phyloP scores from a whole-genome alignment of 2,797 vertebrate species.

The Tenualosa thibaudeaui region DNA sequence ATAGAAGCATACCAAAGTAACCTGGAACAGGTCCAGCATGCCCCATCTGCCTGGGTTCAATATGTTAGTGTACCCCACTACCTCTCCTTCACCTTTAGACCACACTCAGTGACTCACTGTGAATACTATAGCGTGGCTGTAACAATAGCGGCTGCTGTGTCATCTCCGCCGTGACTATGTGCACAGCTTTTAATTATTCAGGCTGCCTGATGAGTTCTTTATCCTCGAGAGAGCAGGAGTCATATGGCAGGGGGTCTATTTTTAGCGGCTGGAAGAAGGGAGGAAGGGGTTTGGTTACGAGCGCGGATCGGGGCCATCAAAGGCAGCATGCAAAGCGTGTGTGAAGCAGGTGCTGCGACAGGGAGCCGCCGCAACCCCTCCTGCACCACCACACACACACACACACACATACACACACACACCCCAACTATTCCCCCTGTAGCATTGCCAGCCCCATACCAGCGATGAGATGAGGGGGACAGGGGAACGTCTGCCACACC shows the following conservation, averaged over 20 bases:
- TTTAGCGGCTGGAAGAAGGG: slow-evolving; percentile 60
- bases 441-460: background rate
- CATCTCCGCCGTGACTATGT: background rate
- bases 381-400: no score
- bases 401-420: no score
- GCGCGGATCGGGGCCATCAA: slow-evolving; percentile 52
- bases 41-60: background rate
- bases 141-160: slow-evolving; percentile 12
- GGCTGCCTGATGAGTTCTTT: slow-evolving; percentile 18
- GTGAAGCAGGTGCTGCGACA: slow-evolving; percentile 71
- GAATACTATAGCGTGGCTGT: background rate
- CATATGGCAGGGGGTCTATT: slow-evolving; percentile 57
- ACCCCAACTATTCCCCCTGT: background rate
- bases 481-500: slow-evolving; percentile 66
- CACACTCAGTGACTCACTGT: background rate
- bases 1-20: background rate
- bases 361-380: slow-evolving; percentile 43
- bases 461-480: background rate
- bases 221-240: slow-evolving; percentile 34
- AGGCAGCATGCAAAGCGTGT: slow-evolving; percentile 61
- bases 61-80: background rate
- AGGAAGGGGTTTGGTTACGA: slow-evolving; percentile 64
- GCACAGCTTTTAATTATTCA: slow-evolving; percentile 9
- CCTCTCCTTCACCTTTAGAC: slow-evolving; percentile 5
- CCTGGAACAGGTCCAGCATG: background rate